Evolutionary conservation across 2,888 invertebrate species (phyloP).

Genomic region (Agrotis exclamationis): DNA sequence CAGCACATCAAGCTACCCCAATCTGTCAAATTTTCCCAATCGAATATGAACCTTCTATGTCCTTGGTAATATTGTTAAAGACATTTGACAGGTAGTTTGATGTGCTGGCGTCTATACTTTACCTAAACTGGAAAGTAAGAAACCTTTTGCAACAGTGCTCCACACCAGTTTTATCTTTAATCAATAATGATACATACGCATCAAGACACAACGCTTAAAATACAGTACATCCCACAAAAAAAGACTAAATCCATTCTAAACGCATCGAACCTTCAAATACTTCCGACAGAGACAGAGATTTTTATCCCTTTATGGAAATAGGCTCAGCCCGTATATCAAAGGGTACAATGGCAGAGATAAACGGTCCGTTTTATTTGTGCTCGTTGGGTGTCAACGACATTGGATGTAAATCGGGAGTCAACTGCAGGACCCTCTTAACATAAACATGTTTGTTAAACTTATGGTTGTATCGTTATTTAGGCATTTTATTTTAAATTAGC

Average conservation of each 20-base stretch:
- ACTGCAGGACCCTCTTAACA: constrained; percentile 56
- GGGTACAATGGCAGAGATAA: constrained; percentile 61
- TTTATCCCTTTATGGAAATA: constrained; percentile 52
- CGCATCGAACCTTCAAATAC: constrained; percentile 15
- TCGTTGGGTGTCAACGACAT: constrained; percentile 64
- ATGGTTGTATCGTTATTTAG: constrained; percentile 22
- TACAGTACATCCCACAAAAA: neutral
- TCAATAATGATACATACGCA: neutral
- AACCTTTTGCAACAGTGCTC: too few relatives aligned
- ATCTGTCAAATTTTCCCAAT: too few relatives aligned
- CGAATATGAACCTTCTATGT: too few relatives aligned
- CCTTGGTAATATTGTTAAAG: too few relatives aligned
- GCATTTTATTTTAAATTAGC: neutral
- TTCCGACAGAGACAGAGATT: constrained; percentile 29
- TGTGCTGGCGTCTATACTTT: too few relatives aligned
- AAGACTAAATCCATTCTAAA: neutral
- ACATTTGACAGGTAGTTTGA: too few relatives aligned
- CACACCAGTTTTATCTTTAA: neutral
- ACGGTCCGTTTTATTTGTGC: constrained; percentile 50
- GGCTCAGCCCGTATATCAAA: constrained; percentile 66
- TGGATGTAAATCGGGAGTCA: constrained; percentile 54
- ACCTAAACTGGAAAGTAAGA: too few relatives aligned
- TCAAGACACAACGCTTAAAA: neutral
- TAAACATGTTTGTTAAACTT: constrained; percentile 57
- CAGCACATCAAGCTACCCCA: too few relatives aligned